phyloP scores from a whole-genome alignment of 2,113 vertebrate species.

The Lipophrys pholis region DNA sequence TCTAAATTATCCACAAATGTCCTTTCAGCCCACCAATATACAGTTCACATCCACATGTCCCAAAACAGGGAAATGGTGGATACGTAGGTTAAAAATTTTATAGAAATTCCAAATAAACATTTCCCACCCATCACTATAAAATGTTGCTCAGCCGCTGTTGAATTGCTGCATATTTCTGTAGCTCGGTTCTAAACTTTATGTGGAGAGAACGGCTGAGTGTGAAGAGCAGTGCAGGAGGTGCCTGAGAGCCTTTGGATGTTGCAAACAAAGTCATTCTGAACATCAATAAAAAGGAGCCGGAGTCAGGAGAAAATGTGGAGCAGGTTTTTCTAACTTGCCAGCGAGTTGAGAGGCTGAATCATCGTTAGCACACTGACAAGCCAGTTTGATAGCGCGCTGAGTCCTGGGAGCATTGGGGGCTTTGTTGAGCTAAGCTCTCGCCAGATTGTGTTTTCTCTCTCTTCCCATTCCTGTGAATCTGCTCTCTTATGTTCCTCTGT shows the following conservation, averaged over 20 bases:
- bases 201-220: background rate
- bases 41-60: background rate
- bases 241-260: conserved; percentile 22
- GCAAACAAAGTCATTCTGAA: conserved; percentile 40
- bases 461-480: conserved; percentile 52
- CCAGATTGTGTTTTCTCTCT: conserved; percentile 67
- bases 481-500: conserved; percentile 54
- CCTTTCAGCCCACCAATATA: background rate
- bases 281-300: conserved; percentile 50
- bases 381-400: conserved; percentile 32
- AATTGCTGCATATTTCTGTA: background rate
- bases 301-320: conserved; percentile 41
- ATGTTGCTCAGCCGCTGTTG: background rate
- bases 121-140: background rate
- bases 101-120: background rate
- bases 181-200: background rate
- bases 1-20: background rate
- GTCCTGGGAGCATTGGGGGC: conserved; percentile 58
- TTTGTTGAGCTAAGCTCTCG: conserved; percentile 63
- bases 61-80: background rate
- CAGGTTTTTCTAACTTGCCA: conserved; percentile 52
- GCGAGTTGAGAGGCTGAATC: conserved; percentile 60
- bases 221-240: conserved; percentile 12
- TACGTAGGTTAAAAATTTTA: background rate
- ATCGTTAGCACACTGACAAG: conserved; percentile 46